Conservation (phyloP, 35 echinoderm and acorn worm genomes). For the Ophioderma brevispina region DNA sequence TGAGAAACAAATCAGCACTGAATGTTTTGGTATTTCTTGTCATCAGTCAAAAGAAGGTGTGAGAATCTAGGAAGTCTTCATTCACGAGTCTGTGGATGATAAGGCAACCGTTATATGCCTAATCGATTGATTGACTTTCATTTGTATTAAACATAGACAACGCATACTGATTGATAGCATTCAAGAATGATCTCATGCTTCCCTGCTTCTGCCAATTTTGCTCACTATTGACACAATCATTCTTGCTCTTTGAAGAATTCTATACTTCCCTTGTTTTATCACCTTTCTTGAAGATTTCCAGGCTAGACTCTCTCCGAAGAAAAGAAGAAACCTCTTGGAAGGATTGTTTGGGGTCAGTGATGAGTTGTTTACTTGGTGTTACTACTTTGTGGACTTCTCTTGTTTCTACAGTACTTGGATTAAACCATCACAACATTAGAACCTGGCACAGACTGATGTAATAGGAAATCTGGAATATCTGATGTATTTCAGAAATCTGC, state of each 20-base stretch:
- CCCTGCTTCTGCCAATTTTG: neutral
- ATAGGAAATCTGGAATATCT: too few species aligned
- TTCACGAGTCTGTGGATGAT: neutral
- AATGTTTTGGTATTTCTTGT: neutral
- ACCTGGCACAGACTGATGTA: neutral
- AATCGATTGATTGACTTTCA: neutral
- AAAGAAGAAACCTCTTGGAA: too few species aligned
- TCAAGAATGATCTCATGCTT: neutral
- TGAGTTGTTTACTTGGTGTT: neutral
- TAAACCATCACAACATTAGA: neutral
- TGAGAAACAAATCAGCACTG: neutral
- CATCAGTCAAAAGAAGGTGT: neutral
- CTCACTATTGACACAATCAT: neutral
- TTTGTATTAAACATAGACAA: neutral
- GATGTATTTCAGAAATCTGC: neutral
- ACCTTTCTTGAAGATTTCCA: neutral
- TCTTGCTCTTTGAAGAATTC: neutral
- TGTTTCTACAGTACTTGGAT: neutral
- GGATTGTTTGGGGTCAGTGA: neutral
- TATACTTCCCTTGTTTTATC: neutral
- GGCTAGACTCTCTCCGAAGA: neutral
- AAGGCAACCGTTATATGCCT: neutral
- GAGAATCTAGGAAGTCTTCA: neutral
- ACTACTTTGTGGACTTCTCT: neutral
- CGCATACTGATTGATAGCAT: neutral